A percentile compares a stretch with the other conserved stretches of the same genome.
Conservation (phyloP, 1,140 invertebrate genomes). For the Vollenhovia emeryi region DNA sequence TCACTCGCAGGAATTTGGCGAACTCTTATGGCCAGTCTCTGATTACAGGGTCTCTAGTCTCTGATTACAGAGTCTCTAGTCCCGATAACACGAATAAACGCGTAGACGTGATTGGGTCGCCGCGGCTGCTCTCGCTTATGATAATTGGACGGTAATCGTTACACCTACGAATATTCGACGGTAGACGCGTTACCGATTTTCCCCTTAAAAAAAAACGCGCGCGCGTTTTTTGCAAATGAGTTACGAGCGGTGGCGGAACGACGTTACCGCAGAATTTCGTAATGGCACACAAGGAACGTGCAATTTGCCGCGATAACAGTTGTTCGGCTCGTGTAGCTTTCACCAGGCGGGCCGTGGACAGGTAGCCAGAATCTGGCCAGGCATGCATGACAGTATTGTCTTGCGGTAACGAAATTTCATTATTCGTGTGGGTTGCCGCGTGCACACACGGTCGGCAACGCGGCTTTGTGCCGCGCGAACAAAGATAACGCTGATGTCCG, state of each 20-base stretch:
- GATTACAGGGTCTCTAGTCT: too few species aligned
- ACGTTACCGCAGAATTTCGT: slow-evolving; percentile 61
- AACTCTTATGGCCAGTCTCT: too few species aligned
- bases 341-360: slow-evolving; percentile 20
- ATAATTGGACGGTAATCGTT: slow-evolving; percentile 21
- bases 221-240: neutral
- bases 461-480: slow-evolving; percentile 53
- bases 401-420: slow-evolving; percentile 69
- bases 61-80: too few species aligned
- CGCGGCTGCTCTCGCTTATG: neutral
- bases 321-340: slow-evolving; percentile 52
- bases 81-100: neutral
- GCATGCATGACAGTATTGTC: slow-evolving; percentile 61
- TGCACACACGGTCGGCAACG: slow-evolving; percentile 33
- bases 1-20: too few species aligned
- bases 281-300: slow-evolving; percentile 60
- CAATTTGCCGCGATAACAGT: slow-evolving; percentile 66
- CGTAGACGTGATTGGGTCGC: neutral
- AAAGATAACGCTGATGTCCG: slow-evolving; percentile 60
- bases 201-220: neutral
- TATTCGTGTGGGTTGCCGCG: slow-evolving; percentile 51
- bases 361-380: slow-evolving; percentile 52
- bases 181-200: neutral
- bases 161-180: too few species aligned
- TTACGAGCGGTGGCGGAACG: neutral